Conservation (phyloP, 2,888 invertebrate species). For the Argyresthia goedartella region DNA sequence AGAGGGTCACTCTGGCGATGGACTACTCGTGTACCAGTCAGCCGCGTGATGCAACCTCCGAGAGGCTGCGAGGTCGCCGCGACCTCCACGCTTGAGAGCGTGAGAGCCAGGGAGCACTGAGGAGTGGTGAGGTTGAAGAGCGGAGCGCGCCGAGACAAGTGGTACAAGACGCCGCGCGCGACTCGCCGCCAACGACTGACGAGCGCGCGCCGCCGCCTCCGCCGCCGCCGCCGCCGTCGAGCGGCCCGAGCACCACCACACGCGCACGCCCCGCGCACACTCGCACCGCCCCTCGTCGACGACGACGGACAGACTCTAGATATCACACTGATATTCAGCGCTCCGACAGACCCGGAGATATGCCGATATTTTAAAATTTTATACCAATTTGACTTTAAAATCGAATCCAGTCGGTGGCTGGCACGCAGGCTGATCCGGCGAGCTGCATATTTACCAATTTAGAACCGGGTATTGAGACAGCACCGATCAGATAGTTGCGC, state of each 20-base stretch:
- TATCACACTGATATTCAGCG: conserved; percentile 23
- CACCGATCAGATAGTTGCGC: conserved; percentile 45
- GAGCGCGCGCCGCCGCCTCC: conserved; percentile 53
- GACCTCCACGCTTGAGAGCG: conserved; percentile 62
- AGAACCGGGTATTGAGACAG: conserved; percentile 25
- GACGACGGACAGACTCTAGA: not conserved
- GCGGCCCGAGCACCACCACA: conserved; percentile 8
- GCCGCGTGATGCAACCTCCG: conserved; percentile 33
- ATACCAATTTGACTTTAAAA: conserved; percentile 67
- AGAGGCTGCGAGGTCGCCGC: conserved; percentile 37
- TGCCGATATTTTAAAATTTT: conserved; percentile 57
- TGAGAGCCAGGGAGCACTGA: conserved; percentile 56
- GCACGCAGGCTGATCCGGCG: conserved; percentile 32
- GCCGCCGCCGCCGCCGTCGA: conserved; percentile 20
- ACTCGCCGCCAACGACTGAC: conserved; percentile 68
- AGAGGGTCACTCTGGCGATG: conserved; percentile 38
- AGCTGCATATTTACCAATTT: conserved; percentile 48
- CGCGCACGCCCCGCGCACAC: conserved; percentile 18
- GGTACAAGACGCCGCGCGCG: conserved; percentile 63
- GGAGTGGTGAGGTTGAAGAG: conserved; percentile 42
- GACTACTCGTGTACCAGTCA: conserved; percentile 24
- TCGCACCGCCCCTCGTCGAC: conserved; percentile 10
- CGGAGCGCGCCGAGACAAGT: conserved; percentile 36
- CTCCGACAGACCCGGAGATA: conserved; percentile 33
- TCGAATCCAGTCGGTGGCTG: conserved; percentile 39